Evolutionary conservation across 2,888 invertebrate species (phyloP), one percentile per base, ranked within the genome.

Genomic region (Lissocephala sabroskyi): DNA sequence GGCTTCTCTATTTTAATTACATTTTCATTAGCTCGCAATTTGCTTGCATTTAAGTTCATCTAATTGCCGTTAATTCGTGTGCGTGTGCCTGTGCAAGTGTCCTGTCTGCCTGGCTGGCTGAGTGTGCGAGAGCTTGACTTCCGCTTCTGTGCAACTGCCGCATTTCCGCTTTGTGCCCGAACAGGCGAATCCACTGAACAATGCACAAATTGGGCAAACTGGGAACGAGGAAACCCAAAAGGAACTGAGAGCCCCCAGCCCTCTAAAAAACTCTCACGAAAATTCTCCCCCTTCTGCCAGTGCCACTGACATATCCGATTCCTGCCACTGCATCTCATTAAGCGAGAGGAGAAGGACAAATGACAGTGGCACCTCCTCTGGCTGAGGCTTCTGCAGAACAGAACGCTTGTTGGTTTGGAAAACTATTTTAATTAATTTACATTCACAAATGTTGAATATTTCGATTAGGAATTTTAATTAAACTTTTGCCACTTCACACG

Each of bases 341-440:
- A n/a, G n/a, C n/a, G n/a, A n/a, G n/a, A n/a, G n/a, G n/a, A n/a
- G n/a, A n/a, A n/a, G 16, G 26, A 32, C 32, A n/a, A n/a, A n/a
- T n/a, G n/a, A n/a, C n/a, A n/a, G n/a, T n/a, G n/a, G n/a, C n/a
- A n/a, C n/a, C n/a, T n/a, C n/a, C n/a, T n/a, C n/a, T n/a, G n/a
- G n/a, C n/a, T n/a, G n/a, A 36, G 14, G 41, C 41, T n/a, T n/a
- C 37, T 17, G 36, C 46, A 54, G 30, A 17, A 39, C 53, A 42
- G 46, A 49, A 42, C 40, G 55, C 40, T 65, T 56, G 61, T 52
- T 76, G 49, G 56, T 40, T 53, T 44, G 54, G 33, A 61, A 74
- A 79, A 79, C 80, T 79, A 79, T 79, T 79, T 80, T 80, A 80
- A 79, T 79, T 79, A 77, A 74, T 78, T 78, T 63, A 51, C 65